Evolutionary conservation across 2,797 vertebrate species (phyloP), one percentile per base, ranked within the genome.

Genomic region (Coracias cyanogaster): DNA sequence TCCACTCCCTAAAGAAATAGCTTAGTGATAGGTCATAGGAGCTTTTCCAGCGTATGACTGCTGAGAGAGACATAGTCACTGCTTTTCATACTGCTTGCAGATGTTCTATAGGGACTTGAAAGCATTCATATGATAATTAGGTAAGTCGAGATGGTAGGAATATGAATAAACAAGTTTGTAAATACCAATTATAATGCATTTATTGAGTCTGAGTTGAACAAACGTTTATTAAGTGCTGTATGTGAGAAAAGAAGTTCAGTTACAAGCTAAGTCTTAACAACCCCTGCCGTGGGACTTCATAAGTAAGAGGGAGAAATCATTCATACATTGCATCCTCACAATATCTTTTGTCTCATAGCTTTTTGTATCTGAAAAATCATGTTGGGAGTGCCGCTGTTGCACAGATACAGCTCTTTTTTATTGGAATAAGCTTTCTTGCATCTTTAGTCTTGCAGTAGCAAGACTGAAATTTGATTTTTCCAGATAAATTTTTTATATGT

Each of bases 111-210:
- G 81, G 79, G 67, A 82, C 71, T 89, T 62, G 45, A 74, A 85
- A 82, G 37, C 54, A 94, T 93, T 95, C 67, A 54, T 79, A 86
- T 84, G 83, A 46, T 90, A 90, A 96, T 89, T 93, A 62, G 45
- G 55, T 64, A 70, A 86, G 52, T 71, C 83, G 79, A 91, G 62
- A 89, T 93, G 58, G 49, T 78, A 87, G 79, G 55, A 69, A 51
- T 92, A 76, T 72, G 80, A 94, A 94, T 83, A 81, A 86, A 71
- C 52, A 81, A 88, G 79, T 83, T 83, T 86, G 85, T 81, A 97
- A 95, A 96, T 94, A 94, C 57, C 52, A 88, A 65, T 93, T 95
- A 74, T 49, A 66, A 85, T 69, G 48, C 37, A 78, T 74, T 91
- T 93, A 89, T 80, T 83, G 67, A 67, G 60, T 5, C 2, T 78